Evolutionary conservation across 2,113 vertebrate genomes (phyloP).

Genomic region (Embiotoca jacksoni): DNA sequence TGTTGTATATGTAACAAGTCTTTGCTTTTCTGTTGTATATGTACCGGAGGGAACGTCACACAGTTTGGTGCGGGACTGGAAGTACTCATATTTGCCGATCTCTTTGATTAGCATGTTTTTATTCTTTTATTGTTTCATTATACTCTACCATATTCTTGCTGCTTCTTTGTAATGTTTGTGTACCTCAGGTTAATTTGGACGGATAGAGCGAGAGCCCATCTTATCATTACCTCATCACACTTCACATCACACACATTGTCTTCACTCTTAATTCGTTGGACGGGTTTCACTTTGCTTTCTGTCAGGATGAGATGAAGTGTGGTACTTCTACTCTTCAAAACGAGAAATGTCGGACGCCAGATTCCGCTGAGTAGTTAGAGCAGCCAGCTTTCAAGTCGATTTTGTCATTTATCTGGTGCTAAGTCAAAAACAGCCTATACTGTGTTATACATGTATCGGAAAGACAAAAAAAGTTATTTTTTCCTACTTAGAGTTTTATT

Average conservation of each 20-base stretch:
- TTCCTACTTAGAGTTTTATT: constrained; percentile 39
- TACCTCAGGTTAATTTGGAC: constrained; percentile 95
- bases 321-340: constrained; percentile 65
- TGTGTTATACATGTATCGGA: constrained; percentile 40
- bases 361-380: constrained; percentile 53
- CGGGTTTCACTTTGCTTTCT: constrained; percentile 63
- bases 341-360: constrained; percentile 30
- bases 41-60: constrained; percentile 89
- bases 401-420: constrained; percentile 60
- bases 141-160: constrained; percentile 83
- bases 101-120: constrained; percentile 84
- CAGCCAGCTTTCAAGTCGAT: constrained; percentile 53
- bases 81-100: constrained; percentile 86
- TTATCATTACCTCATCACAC: constrained; percentile 90
- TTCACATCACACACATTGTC: constrained; percentile 49
- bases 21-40: constrained; percentile 78
- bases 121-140: constrained; percentile 62
- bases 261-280: constrained; percentile 67
- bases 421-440: constrained; percentile 49
- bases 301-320: constrained; percentile 49
- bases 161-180: constrained; percentile 87
- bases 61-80: constrained; percentile 90
- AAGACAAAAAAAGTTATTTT: constrained; percentile 48
- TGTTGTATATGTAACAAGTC: constrained; percentile 83
- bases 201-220: constrained; percentile 85